phyloP scores from a whole-genome alignment of 2,113 vertebrate species.

The Fregetta grallaria region DNA sequence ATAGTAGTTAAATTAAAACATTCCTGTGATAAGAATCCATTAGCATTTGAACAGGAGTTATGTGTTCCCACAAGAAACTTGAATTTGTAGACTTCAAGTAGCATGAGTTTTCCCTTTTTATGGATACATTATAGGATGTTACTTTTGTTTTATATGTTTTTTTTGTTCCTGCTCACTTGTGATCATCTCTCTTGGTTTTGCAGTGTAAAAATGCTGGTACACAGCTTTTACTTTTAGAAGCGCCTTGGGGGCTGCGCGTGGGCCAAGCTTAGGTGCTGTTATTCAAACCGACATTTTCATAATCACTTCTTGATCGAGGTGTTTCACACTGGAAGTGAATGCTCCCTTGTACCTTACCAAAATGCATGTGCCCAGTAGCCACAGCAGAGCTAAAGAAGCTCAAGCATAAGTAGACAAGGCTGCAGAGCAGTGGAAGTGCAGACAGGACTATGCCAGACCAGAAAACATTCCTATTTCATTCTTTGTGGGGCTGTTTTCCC shows the following conservation, averaged over 20 bases:
- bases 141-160: neutral
- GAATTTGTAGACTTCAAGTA: slow-evolving; percentile 8
- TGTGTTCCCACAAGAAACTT: slow-evolving; percentile 3
- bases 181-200: neutral
- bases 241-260: neutral
- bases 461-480: neutral
- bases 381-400: neutral
- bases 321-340: neutral
- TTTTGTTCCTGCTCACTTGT: neutral
- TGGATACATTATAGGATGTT: neutral
- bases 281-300: neutral
- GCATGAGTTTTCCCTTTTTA: neutral
- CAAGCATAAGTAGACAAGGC: neutral
- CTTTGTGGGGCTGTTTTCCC: neutral
- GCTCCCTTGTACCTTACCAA: neutral
- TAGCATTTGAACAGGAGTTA: slow-evolving; percentile 25
- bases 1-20: slow-evolving; percentile 19
- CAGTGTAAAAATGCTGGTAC: neutral
- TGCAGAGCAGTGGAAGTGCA: neutral
- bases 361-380: too few relatives aligned
- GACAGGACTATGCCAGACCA: neutral
- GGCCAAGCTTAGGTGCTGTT: neutral
- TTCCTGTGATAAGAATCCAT: neutral
- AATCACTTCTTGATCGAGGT: neutral
- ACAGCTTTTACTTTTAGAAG: neutral